phyloP scores from a whole-genome alignment of 2,888 invertebrate species.

The Charanyca ferruginea region DNA sequence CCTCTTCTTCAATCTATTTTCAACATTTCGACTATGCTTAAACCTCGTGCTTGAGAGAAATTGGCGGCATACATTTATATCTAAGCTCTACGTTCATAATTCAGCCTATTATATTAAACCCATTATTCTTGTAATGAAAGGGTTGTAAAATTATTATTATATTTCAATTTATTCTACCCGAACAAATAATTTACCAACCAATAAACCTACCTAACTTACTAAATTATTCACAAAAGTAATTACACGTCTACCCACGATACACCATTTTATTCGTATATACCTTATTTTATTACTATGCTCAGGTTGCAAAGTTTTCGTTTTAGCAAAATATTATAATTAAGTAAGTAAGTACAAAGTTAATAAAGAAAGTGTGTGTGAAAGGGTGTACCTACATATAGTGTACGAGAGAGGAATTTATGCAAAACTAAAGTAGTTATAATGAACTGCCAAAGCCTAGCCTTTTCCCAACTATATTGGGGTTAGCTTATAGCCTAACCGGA shows the following conservation, averaged over 20 bases:
- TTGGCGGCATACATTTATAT: too few relatives aligned
- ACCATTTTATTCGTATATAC: conserved; percentile 20
- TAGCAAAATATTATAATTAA: conserved; percentile 11
- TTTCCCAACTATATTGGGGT: too few relatives aligned
- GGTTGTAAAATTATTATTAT: conserved; percentile 17
- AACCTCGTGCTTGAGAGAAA: too few relatives aligned
- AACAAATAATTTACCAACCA: conserved; percentile 9
- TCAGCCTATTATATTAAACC: background rate
- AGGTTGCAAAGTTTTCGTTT: conserved; percentile 12
- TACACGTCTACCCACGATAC: conserved; percentile 28
- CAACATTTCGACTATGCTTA: too few relatives aligned
- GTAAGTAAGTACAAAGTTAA: conserved; percentile 1
- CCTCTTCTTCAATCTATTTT: too few relatives aligned
- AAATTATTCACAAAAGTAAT: conserved; percentile 38
- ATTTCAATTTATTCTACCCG: conserved; percentile 10
- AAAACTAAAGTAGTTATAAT: conserved; percentile 7
- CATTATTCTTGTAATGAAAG: background rate
- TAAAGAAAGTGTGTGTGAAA: conserved; percentile 15
- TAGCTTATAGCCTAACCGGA: too few relatives aligned
- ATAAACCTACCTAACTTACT: conserved; percentile 4
- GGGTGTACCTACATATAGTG: background rate
- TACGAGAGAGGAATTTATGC: conserved; percentile 1
- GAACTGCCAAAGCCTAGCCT: background rate
- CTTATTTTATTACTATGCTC: conserved; percentile 17
- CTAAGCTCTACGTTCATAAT: too few relatives aligned